phyloP scores from a whole-genome alignment of 2,113 vertebrate genomes.

The Brienomyrus longianalis region DNA sequence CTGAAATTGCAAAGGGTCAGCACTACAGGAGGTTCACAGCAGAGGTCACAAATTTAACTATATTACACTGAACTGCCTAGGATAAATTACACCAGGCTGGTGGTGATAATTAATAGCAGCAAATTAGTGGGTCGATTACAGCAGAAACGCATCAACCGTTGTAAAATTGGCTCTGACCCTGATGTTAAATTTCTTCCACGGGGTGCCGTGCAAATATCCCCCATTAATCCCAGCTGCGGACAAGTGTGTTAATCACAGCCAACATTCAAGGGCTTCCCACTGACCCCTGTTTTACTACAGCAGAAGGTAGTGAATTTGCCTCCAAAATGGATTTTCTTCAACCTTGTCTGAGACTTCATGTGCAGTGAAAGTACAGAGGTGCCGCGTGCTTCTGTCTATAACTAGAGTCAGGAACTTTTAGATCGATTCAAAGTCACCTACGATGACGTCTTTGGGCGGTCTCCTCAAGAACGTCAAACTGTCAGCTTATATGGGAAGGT shows the following conservation, averaged over 20 bases:
- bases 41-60: background rate
- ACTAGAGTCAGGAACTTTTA: background rate
- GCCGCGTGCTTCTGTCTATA: background rate
- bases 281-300: background rate
- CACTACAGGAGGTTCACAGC: background rate
- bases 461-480: background rate
- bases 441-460: background rate
- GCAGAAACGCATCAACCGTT: conserved; percentile 26
- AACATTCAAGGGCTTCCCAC: conserved; percentile 24
- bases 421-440: background rate
- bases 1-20: background rate
- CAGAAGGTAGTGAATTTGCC: background rate
- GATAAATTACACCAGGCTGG: background rate
- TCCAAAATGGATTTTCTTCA: background rate
- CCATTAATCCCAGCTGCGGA: conserved; percentile 35
- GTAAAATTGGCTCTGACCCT: conserved; percentile 50
- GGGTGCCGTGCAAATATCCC: conserved; percentile 39
- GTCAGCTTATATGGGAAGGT: background rate
- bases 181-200: conserved; percentile 40
- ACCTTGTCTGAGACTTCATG: background rate
- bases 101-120: conserved; percentile 26
- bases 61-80: background rate
- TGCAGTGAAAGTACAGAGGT: background rate
- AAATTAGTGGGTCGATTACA: conserved; percentile 50
- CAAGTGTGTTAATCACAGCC: conserved; percentile 37